These are phyloP conservation scores for Apodemia zela DNA, from an alignment of 2,888 invertebrate genomes.

Conservation along the genomic window DNA sequence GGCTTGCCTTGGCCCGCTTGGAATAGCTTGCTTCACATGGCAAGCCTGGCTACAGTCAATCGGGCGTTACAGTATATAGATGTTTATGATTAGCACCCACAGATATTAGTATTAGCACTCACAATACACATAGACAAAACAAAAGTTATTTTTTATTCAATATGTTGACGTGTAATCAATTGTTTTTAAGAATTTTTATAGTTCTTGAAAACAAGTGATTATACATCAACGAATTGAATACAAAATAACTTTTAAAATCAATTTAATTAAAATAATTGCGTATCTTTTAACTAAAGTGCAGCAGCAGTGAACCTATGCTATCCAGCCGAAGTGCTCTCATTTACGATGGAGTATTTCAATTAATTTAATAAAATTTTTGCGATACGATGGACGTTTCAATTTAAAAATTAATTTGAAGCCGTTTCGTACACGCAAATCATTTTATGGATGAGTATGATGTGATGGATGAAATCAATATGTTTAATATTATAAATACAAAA, in stretches of 20 bases:
- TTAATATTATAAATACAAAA: not conserved
- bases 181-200: too few species aligned
- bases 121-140: too few species aligned
- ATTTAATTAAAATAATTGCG: conserved; percentile 32
- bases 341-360: conserved; percentile 34
- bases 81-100: too few species aligned
- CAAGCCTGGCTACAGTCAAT: too few species aligned
- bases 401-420: conserved; percentile 26
- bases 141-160: too few species aligned
- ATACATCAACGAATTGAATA: not conserved
- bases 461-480: not conserved
- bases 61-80: too few species aligned
- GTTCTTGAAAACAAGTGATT: not conserved
- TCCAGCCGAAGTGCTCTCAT: conserved; percentile 34
- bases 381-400: conserved; percentile 29
- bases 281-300: conserved; percentile 32
- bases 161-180: too few species aligned
- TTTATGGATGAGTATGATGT: conserved; percentile 16
- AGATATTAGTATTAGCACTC: too few species aligned
- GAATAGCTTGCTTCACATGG: too few species aligned
- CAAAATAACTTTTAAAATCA: conserved; percentile 12
- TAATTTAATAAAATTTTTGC: conserved; percentile 38
- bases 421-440: conserved; percentile 20
- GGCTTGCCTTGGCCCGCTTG: too few species aligned
- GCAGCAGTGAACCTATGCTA: conserved; percentile 22